These are phyloP conservation scores for Chondrosia reniformis DNA, from an alignment of 37 sponge, comb jelly and placozoan genomes.

Conservation along the genomic window DNA sequence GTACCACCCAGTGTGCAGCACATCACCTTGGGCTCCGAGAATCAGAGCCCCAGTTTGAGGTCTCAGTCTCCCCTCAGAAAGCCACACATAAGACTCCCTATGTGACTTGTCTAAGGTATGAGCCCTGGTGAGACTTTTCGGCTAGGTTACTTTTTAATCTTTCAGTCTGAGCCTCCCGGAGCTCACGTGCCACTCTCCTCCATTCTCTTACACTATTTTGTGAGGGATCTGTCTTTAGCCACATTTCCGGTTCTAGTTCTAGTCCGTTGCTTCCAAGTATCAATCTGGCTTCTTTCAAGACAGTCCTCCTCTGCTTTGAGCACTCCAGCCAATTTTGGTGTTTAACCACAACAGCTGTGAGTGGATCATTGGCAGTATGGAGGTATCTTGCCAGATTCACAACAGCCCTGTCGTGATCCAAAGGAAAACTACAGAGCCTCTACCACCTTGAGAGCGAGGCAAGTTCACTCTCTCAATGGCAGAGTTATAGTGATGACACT, in stretches of 20 bases:
- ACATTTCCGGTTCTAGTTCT: too few relatives aligned
- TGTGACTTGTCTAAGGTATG: neutral
- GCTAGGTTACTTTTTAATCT: neutral
- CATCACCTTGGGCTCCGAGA: constrained; percentile 22
- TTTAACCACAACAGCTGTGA: neutral
- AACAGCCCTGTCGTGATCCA: neutral
- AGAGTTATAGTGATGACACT: neutral
- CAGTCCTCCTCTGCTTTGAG: too few relatives aligned
- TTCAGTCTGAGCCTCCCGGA: neutral
- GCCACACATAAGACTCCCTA: neutral
- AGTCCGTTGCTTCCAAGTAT: neutral
- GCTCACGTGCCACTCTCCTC: neutral
- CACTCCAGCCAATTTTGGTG: too few relatives aligned
- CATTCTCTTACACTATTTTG: too few relatives aligned
- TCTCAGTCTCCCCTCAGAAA: neutral
- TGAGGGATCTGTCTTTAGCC: too few relatives aligned
- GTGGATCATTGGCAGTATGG: neutral
- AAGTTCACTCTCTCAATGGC: neutral
- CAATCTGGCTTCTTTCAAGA: too few relatives aligned
- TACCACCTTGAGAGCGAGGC: too few relatives aligned
- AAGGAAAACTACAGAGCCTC: too few relatives aligned
- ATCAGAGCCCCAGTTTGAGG: neutral
- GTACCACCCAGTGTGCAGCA: neutral
- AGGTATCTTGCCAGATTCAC: neutral
- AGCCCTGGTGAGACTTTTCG: neutral